A percentile compares a stretch with the other conserved stretches of the same genome.
These are phyloP conservation scores for Pogonomyrmex barbatus DNA, from an alignment of 1,140 invertebrate genomes.

Conservation along the genomic window DNA sequence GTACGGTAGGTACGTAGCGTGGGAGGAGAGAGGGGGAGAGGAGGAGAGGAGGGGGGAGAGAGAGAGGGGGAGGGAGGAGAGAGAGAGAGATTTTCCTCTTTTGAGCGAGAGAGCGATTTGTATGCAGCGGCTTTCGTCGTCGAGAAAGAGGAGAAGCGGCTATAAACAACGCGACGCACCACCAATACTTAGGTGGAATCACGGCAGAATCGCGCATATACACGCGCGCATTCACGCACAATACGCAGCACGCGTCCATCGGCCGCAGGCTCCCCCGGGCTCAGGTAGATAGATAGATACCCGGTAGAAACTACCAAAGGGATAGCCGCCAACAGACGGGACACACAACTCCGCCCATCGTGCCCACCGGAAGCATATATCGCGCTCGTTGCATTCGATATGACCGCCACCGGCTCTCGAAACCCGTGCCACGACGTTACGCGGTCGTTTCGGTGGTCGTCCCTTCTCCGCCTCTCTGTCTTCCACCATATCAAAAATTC, in stretches of 20 bases:
- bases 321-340: slow-evolving; percentile 73
- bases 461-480: background rate
- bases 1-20: too few relatives aligned
- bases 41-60: slow-evolving; percentile 7
- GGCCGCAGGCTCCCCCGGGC: slow-evolving; percentile 27
- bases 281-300: slow-evolving; percentile 50
- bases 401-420: slow-evolving; percentile 68
- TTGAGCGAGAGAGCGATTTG: slow-evolving; percentile 79
- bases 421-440: slow-evolving; percentile 61
- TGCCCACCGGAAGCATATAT: slow-evolving; percentile 82
- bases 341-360: slow-evolving; percentile 78
- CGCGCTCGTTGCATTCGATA: slow-evolving; percentile 81
- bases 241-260: slow-evolving; percentile 49
- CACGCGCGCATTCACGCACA: slow-evolving; percentile 47
- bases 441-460: slow-evolving; percentile 62
- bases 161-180: slow-evolving; percentile 84
- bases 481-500: too few relatives aligned
- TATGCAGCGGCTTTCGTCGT: slow-evolving; percentile 79
- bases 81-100: slow-evolving; percentile 63
- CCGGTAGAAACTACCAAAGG: slow-evolving; percentile 72
- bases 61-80: slow-evolving; percentile 39
- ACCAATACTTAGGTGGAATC: slow-evolving; percentile 79
- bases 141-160: slow-evolving; percentile 83
- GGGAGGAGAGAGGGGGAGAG: slow-evolving; percentile 65
- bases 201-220: slow-evolving; percentile 61